Percentiles rank a stretch among this genome's conserved stretches.
phyloP scores from a whole-genome alignment of 1,140 invertebrate species.

The Meloidogyne floridensis region DNA sequence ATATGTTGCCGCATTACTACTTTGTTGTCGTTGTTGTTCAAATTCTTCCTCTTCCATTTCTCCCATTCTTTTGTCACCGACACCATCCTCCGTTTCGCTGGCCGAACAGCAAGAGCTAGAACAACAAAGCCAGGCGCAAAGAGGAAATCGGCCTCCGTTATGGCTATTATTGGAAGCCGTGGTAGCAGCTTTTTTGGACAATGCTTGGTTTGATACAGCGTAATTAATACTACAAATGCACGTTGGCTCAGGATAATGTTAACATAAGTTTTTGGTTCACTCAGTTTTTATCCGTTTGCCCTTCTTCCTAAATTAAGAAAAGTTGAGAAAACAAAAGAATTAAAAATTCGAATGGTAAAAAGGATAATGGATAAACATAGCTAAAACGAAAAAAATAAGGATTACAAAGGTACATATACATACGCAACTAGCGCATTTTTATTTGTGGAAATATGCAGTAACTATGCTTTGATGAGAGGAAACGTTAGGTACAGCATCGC shows the following conservation, averaged over 20 bases:
- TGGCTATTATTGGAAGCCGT: conserved; percentile 2
- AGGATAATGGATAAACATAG: neutral
- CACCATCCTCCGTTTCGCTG: neutral
- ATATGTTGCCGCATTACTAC: neutral
- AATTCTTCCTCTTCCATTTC: neutral
- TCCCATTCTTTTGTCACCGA: conserved; percentile 2
- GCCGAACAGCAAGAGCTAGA: conserved; percentile 17
- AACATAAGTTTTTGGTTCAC: neutral
- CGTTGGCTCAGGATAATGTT: neutral
- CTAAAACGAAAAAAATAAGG: neutral
- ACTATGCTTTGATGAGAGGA: neutral
- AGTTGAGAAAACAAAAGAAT: neutral
- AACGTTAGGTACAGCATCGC: neutral
- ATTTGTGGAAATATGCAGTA: neutral
- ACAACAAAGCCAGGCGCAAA: conserved; percentile 32
- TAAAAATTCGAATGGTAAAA: neutral
- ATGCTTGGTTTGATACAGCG: neutral
- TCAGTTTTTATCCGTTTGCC: neutral
- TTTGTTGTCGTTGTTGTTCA: neutral
- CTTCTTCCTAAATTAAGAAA: neutral
- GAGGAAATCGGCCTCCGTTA: conserved; percentile 15
- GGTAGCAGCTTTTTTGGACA: conserved; percentile 9
- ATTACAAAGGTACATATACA: neutral
- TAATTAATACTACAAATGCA: neutral
- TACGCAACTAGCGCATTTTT: neutral